Percentiles rank a stretch among this genome's conserved stretches.
phyloP scores from a whole-genome alignment of 2,888 invertebrate genomes.

The Acanthococcus lagerstroemiae region DNA sequence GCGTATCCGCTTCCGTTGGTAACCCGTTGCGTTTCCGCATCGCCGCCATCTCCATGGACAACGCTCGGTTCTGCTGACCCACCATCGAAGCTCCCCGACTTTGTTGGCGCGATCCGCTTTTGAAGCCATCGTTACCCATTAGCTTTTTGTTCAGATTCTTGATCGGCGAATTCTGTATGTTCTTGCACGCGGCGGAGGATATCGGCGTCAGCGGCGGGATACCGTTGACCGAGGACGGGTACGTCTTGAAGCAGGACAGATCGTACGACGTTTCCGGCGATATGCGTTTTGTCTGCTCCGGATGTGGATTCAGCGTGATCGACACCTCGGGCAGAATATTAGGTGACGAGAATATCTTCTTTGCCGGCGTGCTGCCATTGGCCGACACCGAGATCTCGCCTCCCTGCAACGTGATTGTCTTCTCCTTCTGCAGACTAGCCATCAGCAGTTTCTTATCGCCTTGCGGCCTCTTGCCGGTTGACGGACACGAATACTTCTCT shows the following conservation, averaged over 20 bases:
- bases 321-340: conserved; percentile 21
- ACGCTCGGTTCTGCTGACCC: neutral
- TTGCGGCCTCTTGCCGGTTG: neutral
- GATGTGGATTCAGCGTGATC: conserved; percentile 23
- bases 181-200: neutral
- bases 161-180: conserved; percentile 18
- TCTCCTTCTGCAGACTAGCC: neutral
- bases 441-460: neutral
- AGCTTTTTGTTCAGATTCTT: conserved; percentile 15
- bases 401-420: neutral
- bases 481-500: neutral
- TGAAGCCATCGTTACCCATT: too few species aligned
- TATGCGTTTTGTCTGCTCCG: conserved; percentile 13
- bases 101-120: neutral
- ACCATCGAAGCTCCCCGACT: neutral
- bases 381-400: neutral
- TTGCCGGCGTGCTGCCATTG: conserved; percentile 2
- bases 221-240: neutral
- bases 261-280: conserved; percentile 16
- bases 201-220: conserved; percentile 13
- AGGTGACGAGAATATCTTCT: conserved; percentile 12
- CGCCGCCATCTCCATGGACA: neutral
- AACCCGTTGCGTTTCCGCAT: neutral
- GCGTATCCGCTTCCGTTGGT: neutral
- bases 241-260: conserved; percentile 15